These are phyloP conservation scores for Cybosia mesomella DNA, from an alignment of 2,888 invertebrate species.

Conservation along the genomic window DNA sequence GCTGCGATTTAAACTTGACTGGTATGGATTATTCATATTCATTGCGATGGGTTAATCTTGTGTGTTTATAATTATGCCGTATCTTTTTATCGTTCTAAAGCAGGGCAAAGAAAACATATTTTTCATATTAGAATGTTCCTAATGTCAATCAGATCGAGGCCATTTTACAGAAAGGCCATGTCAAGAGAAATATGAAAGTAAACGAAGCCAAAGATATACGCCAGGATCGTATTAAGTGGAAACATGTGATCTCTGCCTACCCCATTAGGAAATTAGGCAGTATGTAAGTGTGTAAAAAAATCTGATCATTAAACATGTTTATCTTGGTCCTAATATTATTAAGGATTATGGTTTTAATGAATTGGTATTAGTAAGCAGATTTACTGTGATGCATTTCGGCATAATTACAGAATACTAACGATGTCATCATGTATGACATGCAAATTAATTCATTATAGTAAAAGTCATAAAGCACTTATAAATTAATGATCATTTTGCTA, in stretches of 20 bases:
- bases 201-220: too few relatives aligned
- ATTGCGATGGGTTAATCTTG: slow-evolving; percentile 57
- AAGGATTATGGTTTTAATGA: neutral
- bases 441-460: slow-evolving; percentile 50
- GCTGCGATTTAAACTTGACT: slow-evolving; percentile 79
- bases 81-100: slow-evolving; percentile 36
- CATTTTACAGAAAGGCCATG: too few relatives aligned
- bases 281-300: neutral
- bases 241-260: too few relatives aligned
- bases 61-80: slow-evolving; percentile 41
- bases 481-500: slow-evolving; percentile 61
- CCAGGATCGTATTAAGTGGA: too few relatives aligned
- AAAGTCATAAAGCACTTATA: slow-evolving; percentile 42
- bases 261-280: too few relatives aligned
- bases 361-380: neutral
- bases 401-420: slow-evolving; percentile 22
- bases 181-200: too few relatives aligned
- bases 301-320: neutral
- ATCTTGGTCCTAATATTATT: too few relatives aligned
- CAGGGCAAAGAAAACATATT: slow-evolving; percentile 14
- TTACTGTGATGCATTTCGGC: neutral
- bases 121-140: neutral
- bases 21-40: slow-evolving; percentile 76
- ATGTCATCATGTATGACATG: slow-evolving; percentile 25
- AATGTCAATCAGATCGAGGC: too few relatives aligned